These are phyloP conservation scores for Azemiops feae DNA, from an alignment of 2,113 vertebrate genomes.

Conservation along the genomic window DNA sequence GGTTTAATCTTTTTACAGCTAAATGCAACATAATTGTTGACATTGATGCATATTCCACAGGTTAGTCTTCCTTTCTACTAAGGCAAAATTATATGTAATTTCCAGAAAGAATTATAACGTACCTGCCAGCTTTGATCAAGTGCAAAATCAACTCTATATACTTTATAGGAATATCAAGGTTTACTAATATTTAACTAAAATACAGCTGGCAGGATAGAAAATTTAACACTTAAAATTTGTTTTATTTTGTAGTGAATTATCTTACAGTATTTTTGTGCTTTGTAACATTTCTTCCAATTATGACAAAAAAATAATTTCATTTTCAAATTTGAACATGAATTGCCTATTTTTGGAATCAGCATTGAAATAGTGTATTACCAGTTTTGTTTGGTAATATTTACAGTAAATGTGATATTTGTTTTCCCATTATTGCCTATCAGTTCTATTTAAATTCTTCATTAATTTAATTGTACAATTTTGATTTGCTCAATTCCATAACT, in stretches of 20 bases:
- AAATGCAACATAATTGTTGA: neutral
- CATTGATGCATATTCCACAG: neutral
- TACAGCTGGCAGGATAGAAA: neutral
- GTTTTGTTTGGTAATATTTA: neutral
- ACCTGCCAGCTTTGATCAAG: neutral
- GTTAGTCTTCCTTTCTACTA: neutral
- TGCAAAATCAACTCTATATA: neutral
- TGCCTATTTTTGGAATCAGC: neutral
- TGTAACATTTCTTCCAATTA: neutral
- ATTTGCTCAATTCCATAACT: neutral
- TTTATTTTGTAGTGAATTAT: neutral
- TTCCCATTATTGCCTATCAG: neutral
- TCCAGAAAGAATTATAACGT: neutral
- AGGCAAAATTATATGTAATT: neutral
- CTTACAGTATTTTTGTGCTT: neutral
- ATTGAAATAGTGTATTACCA: neutral
- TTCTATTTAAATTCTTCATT: neutral
- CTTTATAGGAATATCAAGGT: neutral
- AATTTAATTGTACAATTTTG: neutral
- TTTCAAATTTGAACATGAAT: neutral
- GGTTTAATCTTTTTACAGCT: neutral
- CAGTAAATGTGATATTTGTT: neutral
- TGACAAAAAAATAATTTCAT: neutral
- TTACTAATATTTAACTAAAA: neutral
- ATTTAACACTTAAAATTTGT: neutral